Evolutionary conservation across 2,797 vertebrate species (phyloP), one percentile per base, ranked within the genome.

Genomic region (Gallirallus australis): DNA sequence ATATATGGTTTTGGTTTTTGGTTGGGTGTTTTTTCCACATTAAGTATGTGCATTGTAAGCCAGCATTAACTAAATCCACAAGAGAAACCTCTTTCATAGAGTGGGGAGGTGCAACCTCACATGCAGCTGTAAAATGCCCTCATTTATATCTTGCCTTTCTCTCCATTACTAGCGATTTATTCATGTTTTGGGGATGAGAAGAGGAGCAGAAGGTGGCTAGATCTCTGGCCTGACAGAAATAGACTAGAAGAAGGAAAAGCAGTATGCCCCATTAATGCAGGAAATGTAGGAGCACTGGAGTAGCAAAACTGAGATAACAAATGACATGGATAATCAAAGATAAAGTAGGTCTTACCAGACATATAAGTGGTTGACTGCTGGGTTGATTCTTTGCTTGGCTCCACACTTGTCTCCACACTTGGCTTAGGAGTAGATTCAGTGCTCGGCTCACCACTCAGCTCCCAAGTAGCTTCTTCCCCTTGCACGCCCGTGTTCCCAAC

Each of bases 291-390:
- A 76, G 56, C 27, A 28, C 2, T 54, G 33, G 40, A 63, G 12
- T 86, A 61, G 75, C 7, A 69, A 78, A 73, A 82, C 2, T 8
- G 19, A 68, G 28, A 6, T 61, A 35, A 25, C 28, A 68, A 68
- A 4, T 73, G 61, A 53, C 1, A 1, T 20, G 30, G n/a, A 17
- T 18, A 47, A 56, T 37, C 18, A 25, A 53, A 88, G 39, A 24
- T 13, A 33, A 79, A 90, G 73, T 54, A 25, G 10, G 21, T 50
- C 92, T 94, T 95, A 97, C 97, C 57, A 14, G 45, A 2, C 70
- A 75, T 50, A 87, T 77, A 54, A 17, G 60, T 66, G 30, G 17
- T 39, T 70, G 82, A 27, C 56, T 89, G 21, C 27, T 39, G 81
- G 19, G 40, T 76, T 54, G 70, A 21, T 61, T 93, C 86, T 84